These are phyloP conservation scores for Recurvirostra avosetta DNA, from an alignment of 2,113 vertebrate species.

Conservation along the genomic window DNA sequence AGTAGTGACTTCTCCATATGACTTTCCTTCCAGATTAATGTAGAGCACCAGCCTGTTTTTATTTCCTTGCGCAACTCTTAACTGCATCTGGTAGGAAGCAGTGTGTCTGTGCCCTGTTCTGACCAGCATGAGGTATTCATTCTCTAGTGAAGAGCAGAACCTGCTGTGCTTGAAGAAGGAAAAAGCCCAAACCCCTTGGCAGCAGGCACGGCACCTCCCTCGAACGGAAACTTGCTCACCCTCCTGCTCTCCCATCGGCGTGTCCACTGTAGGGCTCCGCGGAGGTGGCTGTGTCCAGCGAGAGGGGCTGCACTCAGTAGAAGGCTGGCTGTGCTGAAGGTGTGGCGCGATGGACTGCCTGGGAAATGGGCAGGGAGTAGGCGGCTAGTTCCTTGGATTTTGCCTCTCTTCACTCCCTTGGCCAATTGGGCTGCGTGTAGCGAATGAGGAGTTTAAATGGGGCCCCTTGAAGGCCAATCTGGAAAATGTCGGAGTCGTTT, in stretches of 20 bases:
- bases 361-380: neutral
- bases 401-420: neutral
- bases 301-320: neutral
- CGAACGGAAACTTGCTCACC: neutral
- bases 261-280: neutral
- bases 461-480: neutral
- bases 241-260: neutral
- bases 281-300: too few relatives aligned
- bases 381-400: neutral
- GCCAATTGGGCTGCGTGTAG: neutral
- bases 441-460: neutral
- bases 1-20: neutral
- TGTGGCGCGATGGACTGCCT: neutral
- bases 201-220: neutral
- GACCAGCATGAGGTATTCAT: neutral
- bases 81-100: neutral
- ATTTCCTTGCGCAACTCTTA: neutral
- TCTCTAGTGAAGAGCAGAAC: neutral
- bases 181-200: neutral
- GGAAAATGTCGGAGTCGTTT: neutral
- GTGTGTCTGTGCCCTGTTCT: neutral
- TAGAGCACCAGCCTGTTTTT: neutral
- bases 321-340: neutral
- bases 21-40: neutral
- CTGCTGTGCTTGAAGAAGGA: neutral